phyloP scores from a whole-genome alignment of 1,140 invertebrate genomes.

The Samia ricini region DNA sequence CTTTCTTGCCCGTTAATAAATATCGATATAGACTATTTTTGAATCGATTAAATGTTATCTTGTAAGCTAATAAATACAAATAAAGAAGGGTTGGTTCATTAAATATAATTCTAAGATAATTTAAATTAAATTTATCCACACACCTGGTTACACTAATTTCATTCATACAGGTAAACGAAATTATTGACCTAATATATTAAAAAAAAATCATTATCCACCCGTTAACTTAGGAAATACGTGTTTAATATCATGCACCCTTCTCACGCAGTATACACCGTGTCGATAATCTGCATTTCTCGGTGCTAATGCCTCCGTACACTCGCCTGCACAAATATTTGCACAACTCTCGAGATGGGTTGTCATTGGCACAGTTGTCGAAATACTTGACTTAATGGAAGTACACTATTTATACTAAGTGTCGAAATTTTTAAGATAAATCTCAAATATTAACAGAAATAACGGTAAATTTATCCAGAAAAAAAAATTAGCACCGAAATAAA shows the following conservation, averaged over 20 bases:
- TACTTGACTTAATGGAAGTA: constrained; percentile 66
- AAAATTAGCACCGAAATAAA: no score
- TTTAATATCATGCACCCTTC: constrained; percentile 46
- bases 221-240: background rate
- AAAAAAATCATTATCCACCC: background rate
- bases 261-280: constrained; percentile 32
- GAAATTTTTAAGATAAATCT: background rate
- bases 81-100: no score
- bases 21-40: no score
- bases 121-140: no score
- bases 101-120: no score
- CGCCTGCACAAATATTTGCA: constrained; percentile 63
- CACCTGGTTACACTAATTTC: background rate
- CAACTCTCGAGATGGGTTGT: constrained; percentile 60
- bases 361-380: constrained; percentile 41
- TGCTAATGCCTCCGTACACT: constrained; percentile 52
- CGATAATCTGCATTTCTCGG: constrained; percentile 56
- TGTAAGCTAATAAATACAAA: no score
- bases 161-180: background rate
- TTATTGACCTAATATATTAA: background rate
- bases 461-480: no score
- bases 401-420: constrained; percentile 31
- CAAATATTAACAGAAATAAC: background rate
- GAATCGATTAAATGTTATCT: no score
- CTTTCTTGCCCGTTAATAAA: no score